Base-by-base conservation (phyloP, 2,888 invertebrate species). In the Colostygia pectinataria region DNA sequence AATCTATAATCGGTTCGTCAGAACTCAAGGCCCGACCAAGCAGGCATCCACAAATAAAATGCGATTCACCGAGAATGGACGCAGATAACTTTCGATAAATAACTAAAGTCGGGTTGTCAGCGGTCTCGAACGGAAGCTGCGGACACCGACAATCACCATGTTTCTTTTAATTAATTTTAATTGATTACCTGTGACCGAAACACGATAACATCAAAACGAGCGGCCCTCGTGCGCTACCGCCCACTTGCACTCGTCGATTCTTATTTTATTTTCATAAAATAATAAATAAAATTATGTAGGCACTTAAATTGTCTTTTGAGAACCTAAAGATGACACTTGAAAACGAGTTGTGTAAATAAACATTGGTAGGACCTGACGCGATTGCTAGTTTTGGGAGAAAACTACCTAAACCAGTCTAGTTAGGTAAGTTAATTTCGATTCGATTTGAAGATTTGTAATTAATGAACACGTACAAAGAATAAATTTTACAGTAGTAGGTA, bases 131-230 rank as follows among this genome's bases (percentile, higher is more conserved):
- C 74, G 70, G 75, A 66, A 73, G 74, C 69, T 59, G 65, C 29
- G 25, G 36, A 24, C 12, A 18, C 33, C 34, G 15, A 33, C 28
- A 34, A 39, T 46, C 46, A 29, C 42, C 15, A 28, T 46, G 36
- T 43, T 51, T 41, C 33, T 33, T 41, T 62, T 69, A 66, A 74
- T 72, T 61, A 62, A 66, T 66, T 59, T 55, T 61, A 70, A 69
- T 71, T 68, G 57, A 67, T 69, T 67, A 63, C 51, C 49, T 46
- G 50, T 51, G 50, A 54, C 61, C 45, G 33, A 44, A 45, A 33
- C 42, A 36, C 46, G 45, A 50, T 43, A 54, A 32, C 37, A 52
- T 37, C 40, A 12, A 15, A 34, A 29, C 12, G 14, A 27, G 29
- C 38, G 32, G 38, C 40, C 15, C 36, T 20, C 39, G 36, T 36